Conservation (phyloP, 2,797 vertebrate species). For the Sebastes nivosus region DNA sequence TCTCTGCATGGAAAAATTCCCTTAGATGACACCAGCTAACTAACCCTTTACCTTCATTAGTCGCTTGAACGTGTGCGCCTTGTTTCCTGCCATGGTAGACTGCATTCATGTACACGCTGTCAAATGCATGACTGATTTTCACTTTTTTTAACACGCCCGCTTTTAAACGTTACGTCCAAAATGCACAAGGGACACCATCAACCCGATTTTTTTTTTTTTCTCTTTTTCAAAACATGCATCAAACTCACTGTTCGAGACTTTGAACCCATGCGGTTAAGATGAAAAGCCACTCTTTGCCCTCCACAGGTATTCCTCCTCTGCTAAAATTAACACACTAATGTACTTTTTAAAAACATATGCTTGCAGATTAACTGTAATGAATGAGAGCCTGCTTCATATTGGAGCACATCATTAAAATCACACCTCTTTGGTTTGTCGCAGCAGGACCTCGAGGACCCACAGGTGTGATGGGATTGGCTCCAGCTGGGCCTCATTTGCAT, state of each 20-base stretch:
- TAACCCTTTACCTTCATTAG: neutral
- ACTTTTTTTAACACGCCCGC: neutral
- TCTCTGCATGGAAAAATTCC: neutral
- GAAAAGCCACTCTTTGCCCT: neutral
- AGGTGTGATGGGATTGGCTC: conserved; percentile 66
- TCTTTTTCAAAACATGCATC: neutral
- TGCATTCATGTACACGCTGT: neutral
- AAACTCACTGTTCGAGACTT: neutral
- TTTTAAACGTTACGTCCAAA: neutral
- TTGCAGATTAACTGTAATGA: conserved; percentile 39
- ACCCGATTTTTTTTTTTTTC: neutral
- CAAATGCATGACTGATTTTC: neutral
- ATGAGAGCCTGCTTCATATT: conserved; percentile 23
- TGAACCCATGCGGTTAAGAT: neutral
- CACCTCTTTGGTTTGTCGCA: conserved; percentile 32
- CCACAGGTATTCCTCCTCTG: neutral
- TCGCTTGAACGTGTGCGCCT: neutral
- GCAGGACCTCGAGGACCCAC: conserved; percentile 59
- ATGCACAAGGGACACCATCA: neutral
- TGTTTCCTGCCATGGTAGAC: neutral
- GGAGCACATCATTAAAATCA: conserved; percentile 53
- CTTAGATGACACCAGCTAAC: neutral
- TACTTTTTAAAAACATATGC: conserved; percentile 20
- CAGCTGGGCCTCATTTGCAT: conserved; percentile 71
- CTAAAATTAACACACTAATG: conserved; percentile 13